Evolutionary conservation across 2,113 vertebrate genomes (phyloP).

Genomic region (Archilochus colubris): DNA sequence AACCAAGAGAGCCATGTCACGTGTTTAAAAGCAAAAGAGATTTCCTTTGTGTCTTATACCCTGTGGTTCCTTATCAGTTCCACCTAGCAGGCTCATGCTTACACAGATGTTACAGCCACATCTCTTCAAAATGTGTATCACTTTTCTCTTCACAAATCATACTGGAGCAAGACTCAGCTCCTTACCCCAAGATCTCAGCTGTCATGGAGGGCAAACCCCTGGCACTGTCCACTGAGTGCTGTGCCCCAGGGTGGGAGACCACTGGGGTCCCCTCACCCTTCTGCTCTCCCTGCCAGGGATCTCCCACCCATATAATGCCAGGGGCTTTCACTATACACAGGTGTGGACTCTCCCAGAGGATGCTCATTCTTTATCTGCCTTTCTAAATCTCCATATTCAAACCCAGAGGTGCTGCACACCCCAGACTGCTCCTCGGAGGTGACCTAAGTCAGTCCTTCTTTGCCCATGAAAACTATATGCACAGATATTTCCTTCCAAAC

Average conservation of each 20-base stretch:
- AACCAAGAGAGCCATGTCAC: neutral
- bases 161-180: neutral
- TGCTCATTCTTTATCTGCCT: neutral
- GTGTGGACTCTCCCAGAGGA: neutral
- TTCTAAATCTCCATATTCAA: neutral
- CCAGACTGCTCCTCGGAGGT: neutral
- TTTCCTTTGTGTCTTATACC: neutral
- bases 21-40: neutral
- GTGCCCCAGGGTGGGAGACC: neutral
- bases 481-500: neutral
- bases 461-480: neutral
- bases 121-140: neutral
- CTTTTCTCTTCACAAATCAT: neutral
- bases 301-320: neutral
- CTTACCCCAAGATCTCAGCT: neutral
- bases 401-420: neutral
- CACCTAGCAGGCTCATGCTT: neutral
- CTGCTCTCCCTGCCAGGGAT: neutral
- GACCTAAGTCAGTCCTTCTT: neutral
- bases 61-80: neutral
- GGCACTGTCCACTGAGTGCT: neutral
- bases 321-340: fast-evolving
- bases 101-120: neutral
- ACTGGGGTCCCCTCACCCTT: neutral
- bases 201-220: neutral